phyloP scores from a whole-genome alignment of 2,888 invertebrate genomes.

The Pseudolycoriella hygida region DNA sequence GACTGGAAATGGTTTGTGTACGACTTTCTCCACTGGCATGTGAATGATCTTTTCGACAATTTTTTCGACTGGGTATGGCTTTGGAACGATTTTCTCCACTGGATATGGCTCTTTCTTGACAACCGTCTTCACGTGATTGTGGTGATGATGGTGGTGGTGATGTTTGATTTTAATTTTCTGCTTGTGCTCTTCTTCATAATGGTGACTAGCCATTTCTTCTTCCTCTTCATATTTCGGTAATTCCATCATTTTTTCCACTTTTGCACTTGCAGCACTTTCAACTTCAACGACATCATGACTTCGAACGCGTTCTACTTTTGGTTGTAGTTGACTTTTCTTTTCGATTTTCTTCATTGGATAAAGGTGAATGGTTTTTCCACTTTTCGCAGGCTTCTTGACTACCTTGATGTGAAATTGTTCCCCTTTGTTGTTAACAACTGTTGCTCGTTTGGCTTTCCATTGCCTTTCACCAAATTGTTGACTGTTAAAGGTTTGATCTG shows the following conservation, averaged over 20 bases:
- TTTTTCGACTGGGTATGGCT: slow-evolving; percentile 14
- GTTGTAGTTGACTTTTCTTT: slow-evolving; percentile 2
- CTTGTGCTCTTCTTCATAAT: slow-evolving; percentile 12
- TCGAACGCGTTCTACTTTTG: neutral
- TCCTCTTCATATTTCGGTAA: slow-evolving; percentile 8
- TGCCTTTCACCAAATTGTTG: neutral
- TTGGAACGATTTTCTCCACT: slow-evolving; percentile 16
- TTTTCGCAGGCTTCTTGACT: slow-evolving; percentile 1
- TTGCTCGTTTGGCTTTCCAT: neutral
- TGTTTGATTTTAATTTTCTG: slow-evolving; percentile 31
- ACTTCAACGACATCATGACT: neutral
- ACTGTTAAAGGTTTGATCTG: too few species aligned
- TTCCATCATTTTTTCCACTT: slow-evolving; percentile 5
- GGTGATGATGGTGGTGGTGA: slow-evolving; percentile 47
- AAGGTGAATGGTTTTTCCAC: slow-evolving; percentile 7
- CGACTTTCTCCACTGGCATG: slow-evolving; percentile 28
- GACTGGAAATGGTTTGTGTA: neutral
- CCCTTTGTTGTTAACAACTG: neutral
- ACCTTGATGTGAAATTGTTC: neutral
- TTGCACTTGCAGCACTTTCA: neutral
- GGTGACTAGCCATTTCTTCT: slow-evolving; percentile 9
- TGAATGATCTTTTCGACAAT: slow-evolving; percentile 28
- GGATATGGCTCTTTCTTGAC: slow-evolving; percentile 31
- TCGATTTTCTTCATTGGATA: slow-evolving; percentile 3
- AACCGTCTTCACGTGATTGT: slow-evolving; percentile 42